Percentiles rank a stretch among this genome's conserved stretches.
Evolutionary conservation across 2,797 vertebrate species (phyloP).

Genomic region (Mionectes olivaceus): DNA sequence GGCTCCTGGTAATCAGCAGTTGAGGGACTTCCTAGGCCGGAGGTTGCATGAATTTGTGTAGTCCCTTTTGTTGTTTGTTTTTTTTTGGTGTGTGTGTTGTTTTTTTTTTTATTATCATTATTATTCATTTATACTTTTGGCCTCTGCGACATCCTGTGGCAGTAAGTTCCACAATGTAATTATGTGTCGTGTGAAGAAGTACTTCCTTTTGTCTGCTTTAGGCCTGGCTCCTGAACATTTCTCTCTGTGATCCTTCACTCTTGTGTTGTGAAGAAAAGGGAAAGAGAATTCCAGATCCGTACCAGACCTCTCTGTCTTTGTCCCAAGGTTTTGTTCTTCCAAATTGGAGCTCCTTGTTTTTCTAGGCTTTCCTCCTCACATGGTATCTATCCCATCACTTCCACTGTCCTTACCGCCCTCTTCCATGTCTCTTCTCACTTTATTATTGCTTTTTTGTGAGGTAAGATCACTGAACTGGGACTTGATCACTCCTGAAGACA

Average conservation of each 20-base stretch:
- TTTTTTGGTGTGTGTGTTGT: no score
- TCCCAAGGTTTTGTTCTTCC: not conserved
- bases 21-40: slow-evolving; percentile 49
- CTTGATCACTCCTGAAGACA: not conserved
- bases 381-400: not conserved
- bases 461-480: not conserved
- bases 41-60: slow-evolving; percentile 39
- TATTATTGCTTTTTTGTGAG: not conserved
- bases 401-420: not conserved
- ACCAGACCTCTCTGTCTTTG: not conserved
- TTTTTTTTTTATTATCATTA: not conserved
- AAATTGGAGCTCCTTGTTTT: not conserved
- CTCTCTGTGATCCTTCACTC: not conserved
- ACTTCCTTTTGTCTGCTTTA: slow-evolving; percentile 41
- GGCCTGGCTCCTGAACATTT: not conserved
- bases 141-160: slow-evolving; percentile 51
- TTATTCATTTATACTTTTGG: slow-evolving; percentile 60
- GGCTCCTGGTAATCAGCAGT: slow-evolving; percentile 2
- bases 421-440: not conserved
- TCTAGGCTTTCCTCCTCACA: not conserved
- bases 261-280: not conserved
- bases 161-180: slow-evolving; percentile 38
- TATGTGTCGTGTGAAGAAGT: slow-evolving; percentile 57
- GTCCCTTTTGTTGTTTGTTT: not conserved
- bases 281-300: not conserved